These are phyloP conservation scores for Drosophila varians DNA, from an alignment of 1,140 invertebrate genomes.

Conservation along the genomic window DNA sequence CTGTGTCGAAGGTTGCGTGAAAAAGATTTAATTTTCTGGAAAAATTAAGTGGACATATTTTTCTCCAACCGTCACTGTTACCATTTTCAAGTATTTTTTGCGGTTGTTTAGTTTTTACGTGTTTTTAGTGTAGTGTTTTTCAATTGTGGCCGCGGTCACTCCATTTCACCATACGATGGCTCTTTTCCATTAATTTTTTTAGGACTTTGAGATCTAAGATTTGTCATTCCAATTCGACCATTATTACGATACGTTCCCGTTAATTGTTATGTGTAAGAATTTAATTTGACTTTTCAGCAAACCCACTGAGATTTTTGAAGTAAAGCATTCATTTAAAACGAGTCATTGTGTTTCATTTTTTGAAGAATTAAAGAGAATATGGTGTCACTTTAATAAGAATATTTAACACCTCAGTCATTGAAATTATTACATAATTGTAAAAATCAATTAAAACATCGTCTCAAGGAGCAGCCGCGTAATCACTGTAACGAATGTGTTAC, in stretches of 20 bases:
- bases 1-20: conserved; percentile 12
- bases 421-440: too few species aligned
- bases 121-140: conserved; percentile 63
- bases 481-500: conserved; percentile 36
- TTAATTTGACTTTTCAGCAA: conserved; percentile 34
- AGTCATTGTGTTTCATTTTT: neutral
- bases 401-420: neutral
- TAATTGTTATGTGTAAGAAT: conserved; percentile 21
- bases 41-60: conserved; percentile 65
- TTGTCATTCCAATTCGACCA: neutral
- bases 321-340: conserved; percentile 9
- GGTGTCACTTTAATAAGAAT: neutral
- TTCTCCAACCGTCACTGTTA: conserved; percentile 11
- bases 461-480: neutral
- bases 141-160: conserved; percentile 10
- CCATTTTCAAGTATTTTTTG: conserved; percentile 38
- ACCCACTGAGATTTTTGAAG: conserved; percentile 29
- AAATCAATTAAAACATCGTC: neutral
- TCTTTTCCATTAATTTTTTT: conserved; percentile 11
- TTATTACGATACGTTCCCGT: conserved; percentile 14
- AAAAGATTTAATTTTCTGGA: conserved; percentile 77
- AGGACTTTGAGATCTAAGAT: conserved; percentile 1
- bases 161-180: conserved; percentile 2
- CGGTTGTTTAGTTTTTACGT: conserved; percentile 65
- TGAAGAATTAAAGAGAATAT: too few species aligned